phyloP scores from a whole-genome alignment of 2,797 vertebrate genomes.

The Coracias cyanogaster region DNA sequence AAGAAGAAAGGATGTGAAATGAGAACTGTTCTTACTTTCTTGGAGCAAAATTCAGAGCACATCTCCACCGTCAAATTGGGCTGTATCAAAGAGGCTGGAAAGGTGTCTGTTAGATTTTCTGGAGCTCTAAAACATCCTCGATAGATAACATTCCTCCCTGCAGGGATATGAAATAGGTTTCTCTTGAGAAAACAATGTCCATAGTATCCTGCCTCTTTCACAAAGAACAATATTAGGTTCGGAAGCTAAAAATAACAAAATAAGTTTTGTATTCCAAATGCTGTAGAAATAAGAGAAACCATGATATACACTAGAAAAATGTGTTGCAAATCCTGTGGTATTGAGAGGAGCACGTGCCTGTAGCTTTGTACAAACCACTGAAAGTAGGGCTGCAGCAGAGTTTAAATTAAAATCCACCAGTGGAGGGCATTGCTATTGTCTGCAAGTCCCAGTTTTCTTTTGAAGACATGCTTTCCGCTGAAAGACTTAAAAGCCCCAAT shows the following conservation, averaged over 20 bases:
- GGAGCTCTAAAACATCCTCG: conserved; percentile 90
- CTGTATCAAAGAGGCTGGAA: conserved; percentile 83
- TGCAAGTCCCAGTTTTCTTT: not conserved
- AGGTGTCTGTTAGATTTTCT: conserved; percentile 83
- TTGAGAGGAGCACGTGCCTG: not conserved
- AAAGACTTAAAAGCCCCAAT: not conserved
- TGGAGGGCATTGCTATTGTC: conserved; percentile 39
- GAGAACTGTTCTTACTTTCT: conserved; percentile 85
- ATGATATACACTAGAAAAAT: not conserved
- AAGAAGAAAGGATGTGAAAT: not conserved
- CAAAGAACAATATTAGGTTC: not conserved
- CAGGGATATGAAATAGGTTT: conserved; percentile 59
- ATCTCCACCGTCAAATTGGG: conserved; percentile 88
- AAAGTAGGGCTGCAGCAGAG: not conserved
- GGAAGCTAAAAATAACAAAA: conserved; percentile 5
- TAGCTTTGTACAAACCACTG: not conserved
- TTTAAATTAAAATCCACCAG: conserved; percentile 20
- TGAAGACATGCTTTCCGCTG: not conserved
- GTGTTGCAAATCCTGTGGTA: not conserved
- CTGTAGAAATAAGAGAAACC: conserved; percentile 4
- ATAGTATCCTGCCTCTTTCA: not conserved
- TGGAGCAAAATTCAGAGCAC: conserved; percentile 93
- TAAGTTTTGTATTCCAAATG: not conserved
- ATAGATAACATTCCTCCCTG: conserved; percentile 87
- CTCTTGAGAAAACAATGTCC: conserved; percentile 13